A percentile compares a stretch with the other conserved stretches of the same genome.
phyloP scores from a whole-genome alignment of 1,140 invertebrate genomes.

The Plectus sambesii region DNA sequence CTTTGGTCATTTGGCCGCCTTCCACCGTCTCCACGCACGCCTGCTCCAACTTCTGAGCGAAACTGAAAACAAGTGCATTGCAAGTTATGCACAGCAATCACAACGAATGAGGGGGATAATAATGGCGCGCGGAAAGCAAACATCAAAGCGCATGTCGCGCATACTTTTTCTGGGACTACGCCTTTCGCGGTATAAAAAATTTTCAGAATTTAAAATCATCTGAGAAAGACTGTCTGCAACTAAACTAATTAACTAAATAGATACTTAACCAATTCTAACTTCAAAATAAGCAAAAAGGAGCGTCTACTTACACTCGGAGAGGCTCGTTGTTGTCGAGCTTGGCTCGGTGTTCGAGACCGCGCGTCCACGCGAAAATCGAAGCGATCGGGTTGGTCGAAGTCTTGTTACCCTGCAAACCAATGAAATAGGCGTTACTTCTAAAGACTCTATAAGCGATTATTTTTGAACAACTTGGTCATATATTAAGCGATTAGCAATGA shows the following conservation, averaged over 20 bases:
- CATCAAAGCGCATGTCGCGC: too few species aligned
- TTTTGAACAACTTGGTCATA: slow-evolving; percentile 4
- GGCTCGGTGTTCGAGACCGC: slow-evolving; percentile 76
- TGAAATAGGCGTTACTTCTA: slow-evolving; percentile 2
- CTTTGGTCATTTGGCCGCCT: slow-evolving; percentile 90
- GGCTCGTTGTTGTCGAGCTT: slow-evolving; percentile 72
- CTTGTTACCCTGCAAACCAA: slow-evolving; percentile 30
- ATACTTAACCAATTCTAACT: not conserved
- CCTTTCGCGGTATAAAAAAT: too few species aligned
- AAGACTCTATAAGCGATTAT: not conserved
- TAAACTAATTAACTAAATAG: slow-evolving; percentile 7
- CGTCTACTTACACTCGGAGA: slow-evolving; percentile 32
- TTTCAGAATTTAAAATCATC: too few species aligned
- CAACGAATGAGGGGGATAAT: too few species aligned
- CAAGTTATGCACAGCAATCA: too few species aligned
- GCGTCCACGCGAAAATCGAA: slow-evolving; percentile 96
- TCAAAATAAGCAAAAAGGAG: too few species aligned
- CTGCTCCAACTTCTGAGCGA: slow-evolving; percentile 61
- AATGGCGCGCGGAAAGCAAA: too few species aligned
- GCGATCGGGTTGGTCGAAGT: slow-evolving; percentile 53
- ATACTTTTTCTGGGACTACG: too few species aligned
- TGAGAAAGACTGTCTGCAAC: slow-evolving; percentile 8
- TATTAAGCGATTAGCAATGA: too few species aligned
- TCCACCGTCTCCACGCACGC: slow-evolving; percentile 91
- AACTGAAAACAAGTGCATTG: slow-evolving; percentile 22